Evolutionary conservation across 2,888 invertebrate species (phyloP).

Genomic region (Scaptomyza polygonia): DNA sequence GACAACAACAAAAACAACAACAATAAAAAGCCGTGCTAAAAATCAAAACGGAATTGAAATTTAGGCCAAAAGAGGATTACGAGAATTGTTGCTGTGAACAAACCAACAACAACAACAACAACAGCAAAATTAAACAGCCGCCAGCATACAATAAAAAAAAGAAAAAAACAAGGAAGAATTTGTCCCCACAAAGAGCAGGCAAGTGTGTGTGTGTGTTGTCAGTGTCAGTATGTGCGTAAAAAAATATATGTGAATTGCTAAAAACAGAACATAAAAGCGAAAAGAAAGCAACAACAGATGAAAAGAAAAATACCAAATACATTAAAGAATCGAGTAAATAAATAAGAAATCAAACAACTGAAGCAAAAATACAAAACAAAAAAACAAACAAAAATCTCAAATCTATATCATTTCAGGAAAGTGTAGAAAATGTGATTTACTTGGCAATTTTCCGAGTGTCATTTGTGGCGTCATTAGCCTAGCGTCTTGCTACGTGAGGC

Average conservation of each 20-base stretch:
- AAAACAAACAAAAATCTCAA: not conserved
- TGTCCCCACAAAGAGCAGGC: slow-evolving; percentile 31
- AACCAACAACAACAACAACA: slow-evolving; percentile 10
- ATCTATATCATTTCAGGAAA: not conserved
- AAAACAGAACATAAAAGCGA: slow-evolving; percentile 23
- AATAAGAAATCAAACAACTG: slow-evolving; percentile 3
- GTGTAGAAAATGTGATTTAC: slow-evolving; percentile 36
- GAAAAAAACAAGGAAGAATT: slow-evolving; percentile 26
- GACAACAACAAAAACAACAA: slow-evolving; percentile 8
- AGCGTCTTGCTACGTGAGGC: slow-evolving; percentile 56
- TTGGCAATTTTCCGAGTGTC: slow-evolving; percentile 56
- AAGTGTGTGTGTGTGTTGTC: slow-evolving; percentile 22
- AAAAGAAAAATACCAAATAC: slow-evolving; percentile 24
- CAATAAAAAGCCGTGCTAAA: slow-evolving; percentile 37
- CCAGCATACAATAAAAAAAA: slow-evolving; percentile 31
- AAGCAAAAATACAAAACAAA: slow-evolving; percentile 5
- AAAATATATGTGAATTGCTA: slow-evolving; percentile 63
- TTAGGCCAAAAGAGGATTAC: slow-evolving; percentile 79
- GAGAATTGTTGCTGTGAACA: slow-evolving; percentile 53
- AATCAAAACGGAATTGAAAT: slow-evolving; percentile 72
- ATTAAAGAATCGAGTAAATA: slow-evolving; percentile 27
- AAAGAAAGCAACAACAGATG: slow-evolving; percentile 40
- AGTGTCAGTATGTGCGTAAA: slow-evolving; percentile 9
- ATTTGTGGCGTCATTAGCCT: slow-evolving; percentile 62
- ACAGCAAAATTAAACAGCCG: slow-evolving; percentile 9